Evolutionary conservation across 2,797 vertebrate genomes (phyloP), one percentile per base, ranked within the genome.

Genomic region (Odontamblyopus lacepedii): DNA sequence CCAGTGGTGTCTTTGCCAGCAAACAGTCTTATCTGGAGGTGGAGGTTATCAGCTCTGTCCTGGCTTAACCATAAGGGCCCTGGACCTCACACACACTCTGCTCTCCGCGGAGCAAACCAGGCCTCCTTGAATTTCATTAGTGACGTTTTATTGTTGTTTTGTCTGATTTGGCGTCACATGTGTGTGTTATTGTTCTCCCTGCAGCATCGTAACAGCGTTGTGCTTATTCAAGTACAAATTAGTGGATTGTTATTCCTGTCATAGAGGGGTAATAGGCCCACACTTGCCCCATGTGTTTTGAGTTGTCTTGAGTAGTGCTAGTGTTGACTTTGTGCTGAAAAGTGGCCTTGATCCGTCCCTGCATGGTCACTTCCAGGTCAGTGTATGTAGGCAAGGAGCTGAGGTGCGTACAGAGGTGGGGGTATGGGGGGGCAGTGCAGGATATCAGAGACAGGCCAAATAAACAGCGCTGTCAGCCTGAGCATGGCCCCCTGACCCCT

Each of bases 401-500:
- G 64, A 67, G 64, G 78, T 79, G 74, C 64, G 76, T 79, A 72
- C 18, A 62, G 60, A 18, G 30, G 29, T 32, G 60, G 57, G 23
- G 13, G 57, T 23, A 29, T n/a, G 79, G 76, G 74, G 86, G 75
- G 80, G 85, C 83, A 77, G 84, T 81, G 83, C 93, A 92, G 93
- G 94, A 94, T 93, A 91, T 92, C 91, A 92, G 90, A 93, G 91
- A 93, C 92, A 92, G 90, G 85, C 85, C 88, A 93, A 93, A 94
- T 93, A 94, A 94, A 94, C 92, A 93, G 89, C 89, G 79, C 89
- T 89, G 90, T 91, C 89, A 90, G 88, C 86, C 88, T 56, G 81
- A 88, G 91, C 90, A 90, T 83, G 89, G 90, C 88, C 90, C 90
- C 87, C 87, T 93, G 91, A 94, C 92, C 92, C 92, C 74, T 76